Evolutionary conservation across 2,888 invertebrate genomes (phyloP), one percentile per base, ranked within the genome.

Genomic region (Coremacera marginata): DNA sequence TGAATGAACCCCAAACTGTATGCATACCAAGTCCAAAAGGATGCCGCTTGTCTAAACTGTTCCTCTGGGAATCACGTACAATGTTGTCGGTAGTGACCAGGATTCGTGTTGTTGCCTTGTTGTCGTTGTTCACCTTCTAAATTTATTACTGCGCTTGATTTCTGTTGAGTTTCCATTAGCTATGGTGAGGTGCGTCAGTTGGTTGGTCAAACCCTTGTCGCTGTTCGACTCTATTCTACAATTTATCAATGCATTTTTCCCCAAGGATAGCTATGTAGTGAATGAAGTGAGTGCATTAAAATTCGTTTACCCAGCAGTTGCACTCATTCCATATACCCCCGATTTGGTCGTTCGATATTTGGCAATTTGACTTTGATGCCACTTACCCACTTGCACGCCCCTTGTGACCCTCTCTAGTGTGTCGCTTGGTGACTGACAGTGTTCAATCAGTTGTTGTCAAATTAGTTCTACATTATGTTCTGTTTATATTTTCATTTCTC

Each of bases 381-480:
- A 11, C 3, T 5, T 31, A 3, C 2, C 31, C 74, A 27, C 55
- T 52, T 27, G 11, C 25, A 44, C 9, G 16, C 27, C 63, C 63
- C 8, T 31, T 44, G 60, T 34, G 34, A 25, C 9, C 25, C n/a
- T 31, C 34, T 57, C 9, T 71, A 55, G 55, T 55, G 27, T 37
- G 31, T 3, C 57, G 25, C 63, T 49, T 49, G 22, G 22, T 37
- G 49, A 34, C 60, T 71, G 65, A n/a, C 31, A 44, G 34, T 49
- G 71, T 74, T 77, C 70, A 71, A 67, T 60, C 75, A 72, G 65
- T 57, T 78, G 71, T 78, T 79, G 77, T 77, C 79, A 79, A 79
- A 79, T 79, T 79, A 79, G 75, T 79, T 75, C 75, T 51, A 70
- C 77, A 75, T 77, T 77, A 77, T 73, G 72, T 67, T 71, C 51